Evolutionary conservation across 2,888 invertebrate genomes (phyloP).

Genomic region (Tipula lateralis): DNA sequence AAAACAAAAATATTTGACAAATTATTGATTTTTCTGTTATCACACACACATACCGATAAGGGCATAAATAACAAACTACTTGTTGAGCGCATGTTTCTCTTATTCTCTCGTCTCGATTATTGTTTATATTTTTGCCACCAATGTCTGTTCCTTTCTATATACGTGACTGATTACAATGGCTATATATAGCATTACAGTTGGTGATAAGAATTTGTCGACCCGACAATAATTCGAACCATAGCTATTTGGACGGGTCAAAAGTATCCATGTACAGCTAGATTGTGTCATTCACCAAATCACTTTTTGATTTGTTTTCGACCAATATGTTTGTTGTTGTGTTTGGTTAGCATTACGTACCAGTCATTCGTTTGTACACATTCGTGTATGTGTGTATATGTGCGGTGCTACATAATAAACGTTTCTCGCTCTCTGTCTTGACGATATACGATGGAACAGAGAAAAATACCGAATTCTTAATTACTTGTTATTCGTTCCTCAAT

Average conservation of each 20-base stretch:
- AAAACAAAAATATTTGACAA: neutral
- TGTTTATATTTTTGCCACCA: neutral
- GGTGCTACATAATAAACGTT: neutral
- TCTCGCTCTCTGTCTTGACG: neutral
- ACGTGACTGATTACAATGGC: neutral
- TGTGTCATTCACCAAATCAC: too few species aligned
- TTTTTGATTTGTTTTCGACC: neutral
- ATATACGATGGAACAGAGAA: neutral
- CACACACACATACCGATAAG: neutral
- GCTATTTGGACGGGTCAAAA: neutral
- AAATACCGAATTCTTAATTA: neutral
- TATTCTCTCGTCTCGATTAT: neutral
- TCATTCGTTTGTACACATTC: neutral
- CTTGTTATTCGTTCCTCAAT: neutral
- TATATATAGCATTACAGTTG: neutral
- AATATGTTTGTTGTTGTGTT: neutral
- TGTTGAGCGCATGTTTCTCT: neutral
- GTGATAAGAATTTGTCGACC: neutral
- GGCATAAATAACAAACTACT: neutral
- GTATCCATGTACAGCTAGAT: neutral
- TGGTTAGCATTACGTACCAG: neutral
- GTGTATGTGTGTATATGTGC: neutral
- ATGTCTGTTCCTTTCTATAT: neutral
- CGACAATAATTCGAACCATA: neutral
- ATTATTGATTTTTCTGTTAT: conserved; percentile 19